These are phyloP conservation scores for Catagonus wagneri DNA, from an alignment of 2,113 vertebrate genomes.

Conservation along the genomic window DNA sequence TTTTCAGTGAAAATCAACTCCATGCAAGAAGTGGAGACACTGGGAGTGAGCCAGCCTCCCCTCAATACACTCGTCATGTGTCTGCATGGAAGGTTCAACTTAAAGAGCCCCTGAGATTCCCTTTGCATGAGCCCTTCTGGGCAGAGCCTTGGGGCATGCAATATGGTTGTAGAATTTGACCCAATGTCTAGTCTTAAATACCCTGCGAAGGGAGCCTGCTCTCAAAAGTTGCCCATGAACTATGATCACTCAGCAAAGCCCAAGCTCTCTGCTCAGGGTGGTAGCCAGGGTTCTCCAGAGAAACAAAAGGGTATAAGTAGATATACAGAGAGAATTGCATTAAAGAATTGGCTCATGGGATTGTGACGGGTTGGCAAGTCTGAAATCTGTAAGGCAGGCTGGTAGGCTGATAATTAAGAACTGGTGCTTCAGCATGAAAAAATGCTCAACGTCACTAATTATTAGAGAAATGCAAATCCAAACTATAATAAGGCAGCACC, in stretches of 20 bases:
- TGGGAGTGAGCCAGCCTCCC: neutral
- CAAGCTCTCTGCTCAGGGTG: neutral
- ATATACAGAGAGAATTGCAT: neutral
- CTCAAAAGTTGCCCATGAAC: neutral
- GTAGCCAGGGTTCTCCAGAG: neutral
- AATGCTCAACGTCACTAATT: too few species aligned
- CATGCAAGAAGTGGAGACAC: neutral
- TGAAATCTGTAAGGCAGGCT: neutral
- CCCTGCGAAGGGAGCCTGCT: neutral
- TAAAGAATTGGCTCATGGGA: neutral
- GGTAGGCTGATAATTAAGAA: neutral
- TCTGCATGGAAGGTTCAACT: neutral
- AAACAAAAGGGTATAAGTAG: neutral
- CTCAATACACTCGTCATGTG: rapidly evolving
- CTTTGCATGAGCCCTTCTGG: neutral
- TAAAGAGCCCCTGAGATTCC: neutral
- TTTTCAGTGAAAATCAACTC: neutral
- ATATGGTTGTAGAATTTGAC: neutral
- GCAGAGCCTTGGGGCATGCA: neutral
- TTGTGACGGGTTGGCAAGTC: neutral
- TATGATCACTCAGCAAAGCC: neutral
- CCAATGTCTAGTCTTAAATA: neutral
- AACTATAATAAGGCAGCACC: too few species aligned
- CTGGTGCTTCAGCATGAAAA: neutral
- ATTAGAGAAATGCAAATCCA: too few species aligned